Percentiles rank a stretch among this genome's conserved stretches.
Evolutionary conservation across 2,888 invertebrate species (phyloP).

Genomic region (Stenodera caucasica): DNA sequence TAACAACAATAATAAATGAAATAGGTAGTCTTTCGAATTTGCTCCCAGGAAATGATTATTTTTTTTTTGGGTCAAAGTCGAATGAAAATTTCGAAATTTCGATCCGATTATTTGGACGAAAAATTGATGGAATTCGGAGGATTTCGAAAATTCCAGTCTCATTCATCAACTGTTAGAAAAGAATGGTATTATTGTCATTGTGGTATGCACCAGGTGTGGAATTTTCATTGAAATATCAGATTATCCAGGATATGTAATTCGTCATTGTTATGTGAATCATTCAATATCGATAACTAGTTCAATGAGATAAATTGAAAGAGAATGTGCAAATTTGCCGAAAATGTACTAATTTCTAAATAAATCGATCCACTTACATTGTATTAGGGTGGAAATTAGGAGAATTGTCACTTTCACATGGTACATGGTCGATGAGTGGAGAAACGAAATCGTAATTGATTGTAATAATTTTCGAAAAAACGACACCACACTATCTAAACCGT

Average conservation of each 20-base stretch:
- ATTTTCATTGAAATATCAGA: background rate
- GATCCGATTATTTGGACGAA: too few species aligned
- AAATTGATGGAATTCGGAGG: too few species aligned
- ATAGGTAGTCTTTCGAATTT: too few species aligned
- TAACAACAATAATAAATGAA: background rate
- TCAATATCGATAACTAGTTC: too few species aligned
- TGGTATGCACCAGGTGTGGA: slow-evolving; percentile 7
- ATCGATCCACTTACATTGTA: slow-evolving; percentile 20
- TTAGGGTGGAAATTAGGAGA: slow-evolving; percentile 15
- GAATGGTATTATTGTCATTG: background rate
- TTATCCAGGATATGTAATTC: background rate
- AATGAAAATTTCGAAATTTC: too few species aligned
- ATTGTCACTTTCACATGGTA: slow-evolving; percentile 24
- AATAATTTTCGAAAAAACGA: too few species aligned
- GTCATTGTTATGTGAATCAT: background rate
- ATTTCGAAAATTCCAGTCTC: background rate
- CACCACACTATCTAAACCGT: slow-evolving; percentile 8
- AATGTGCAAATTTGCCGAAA: background rate
- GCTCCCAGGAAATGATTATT: background rate
- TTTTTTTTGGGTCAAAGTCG: background rate
- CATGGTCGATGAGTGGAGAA: slow-evolving; percentile 20
- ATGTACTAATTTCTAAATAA: background rate
- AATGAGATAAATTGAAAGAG: background rate
- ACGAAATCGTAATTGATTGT: too few species aligned
- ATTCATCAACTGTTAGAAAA: slow-evolving; percentile 1